Conservation (phyloP, 2,888 invertebrate species). For the Protonemura montana region DNA sequence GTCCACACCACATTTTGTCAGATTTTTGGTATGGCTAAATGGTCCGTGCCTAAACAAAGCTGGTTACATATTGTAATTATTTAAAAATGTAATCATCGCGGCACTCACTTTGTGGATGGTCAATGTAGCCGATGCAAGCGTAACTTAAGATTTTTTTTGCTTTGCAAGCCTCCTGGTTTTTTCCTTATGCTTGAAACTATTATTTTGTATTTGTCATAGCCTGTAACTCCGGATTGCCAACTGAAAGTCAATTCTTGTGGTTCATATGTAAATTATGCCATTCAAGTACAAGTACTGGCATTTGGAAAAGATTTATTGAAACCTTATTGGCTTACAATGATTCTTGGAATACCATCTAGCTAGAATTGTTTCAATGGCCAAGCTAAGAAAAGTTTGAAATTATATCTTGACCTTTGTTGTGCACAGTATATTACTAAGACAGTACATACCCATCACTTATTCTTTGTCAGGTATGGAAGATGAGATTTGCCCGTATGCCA, state of each 20-base stretch:
- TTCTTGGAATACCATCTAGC: too few relatives aligned
- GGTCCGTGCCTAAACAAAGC: neutral
- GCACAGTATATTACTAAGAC: neutral
- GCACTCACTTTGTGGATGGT: neutral
- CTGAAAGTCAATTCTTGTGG: neutral
- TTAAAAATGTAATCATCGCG: neutral
- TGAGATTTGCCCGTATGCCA: conserved; percentile 96
- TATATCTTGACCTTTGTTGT: neutral
- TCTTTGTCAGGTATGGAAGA: conserved; percentile 84
- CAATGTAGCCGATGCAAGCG: neutral
- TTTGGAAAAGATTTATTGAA: too few relatives aligned
- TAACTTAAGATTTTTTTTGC: neutral
- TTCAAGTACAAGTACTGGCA: too few relatives aligned
- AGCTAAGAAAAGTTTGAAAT: neutral
- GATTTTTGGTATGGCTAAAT: neutral
- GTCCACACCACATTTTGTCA: neutral
- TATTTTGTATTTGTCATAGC: neutral
- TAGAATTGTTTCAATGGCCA: too few relatives aligned
- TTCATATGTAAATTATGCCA: too few relatives aligned
- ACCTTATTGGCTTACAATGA: too few relatives aligned
- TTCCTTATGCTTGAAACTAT: neutral
- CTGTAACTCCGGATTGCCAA: too few relatives aligned
- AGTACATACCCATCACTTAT: conserved; percentile 38
- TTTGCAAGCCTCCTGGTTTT: neutral
- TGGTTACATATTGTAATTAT: neutral